Percentiles rank a stretch among this genome's conserved stretches.
phyloP scores from a whole-genome alignment of 2,888 invertebrate genomes.

The Rapana venosa region DNA sequence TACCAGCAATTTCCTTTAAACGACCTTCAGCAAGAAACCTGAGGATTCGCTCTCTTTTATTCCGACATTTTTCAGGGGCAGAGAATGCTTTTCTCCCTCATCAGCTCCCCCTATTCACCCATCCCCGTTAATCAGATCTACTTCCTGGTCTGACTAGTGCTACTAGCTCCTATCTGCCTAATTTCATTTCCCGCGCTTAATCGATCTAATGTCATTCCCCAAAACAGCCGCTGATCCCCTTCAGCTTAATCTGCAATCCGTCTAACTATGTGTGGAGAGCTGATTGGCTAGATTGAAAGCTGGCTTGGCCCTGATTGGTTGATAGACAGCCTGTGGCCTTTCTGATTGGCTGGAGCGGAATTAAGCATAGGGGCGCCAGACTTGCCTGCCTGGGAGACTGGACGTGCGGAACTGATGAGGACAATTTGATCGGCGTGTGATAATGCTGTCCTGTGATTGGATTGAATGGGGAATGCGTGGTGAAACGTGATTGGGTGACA shows the following conservation, averaged over 20 bases:
- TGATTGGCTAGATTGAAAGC: conserved; percentile 19
- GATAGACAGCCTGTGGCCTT: conserved; percentile 2
- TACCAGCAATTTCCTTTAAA: not conserved
- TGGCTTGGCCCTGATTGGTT: conserved; percentile 9
- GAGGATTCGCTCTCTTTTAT: not conserved
- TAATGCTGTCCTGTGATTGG: not conserved
- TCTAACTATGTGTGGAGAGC: not conserved
- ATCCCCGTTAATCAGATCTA: not conserved
- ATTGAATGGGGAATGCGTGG: not conserved
- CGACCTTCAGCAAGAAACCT: no score
- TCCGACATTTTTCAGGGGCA: not conserved
- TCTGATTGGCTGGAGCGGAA: not conserved
- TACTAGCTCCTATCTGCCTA: not conserved
- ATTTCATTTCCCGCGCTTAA: conserved; percentile 8
- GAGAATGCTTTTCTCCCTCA: not conserved
- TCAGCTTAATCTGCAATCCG: not conserved
- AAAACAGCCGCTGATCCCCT: not conserved
- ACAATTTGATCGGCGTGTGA: not conserved
- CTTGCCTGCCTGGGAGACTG: not conserved
- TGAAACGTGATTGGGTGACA: conserved; percentile 2
- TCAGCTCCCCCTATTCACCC: not conserved
- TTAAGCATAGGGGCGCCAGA: not conserved
- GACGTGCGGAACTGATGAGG: conserved; percentile 5
- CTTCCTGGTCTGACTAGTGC: not conserved
- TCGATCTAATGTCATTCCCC: not conserved